Base-by-base conservation (phyloP, 2,888 invertebrate genomes). In the Stenotaenia linearis region DNA sequence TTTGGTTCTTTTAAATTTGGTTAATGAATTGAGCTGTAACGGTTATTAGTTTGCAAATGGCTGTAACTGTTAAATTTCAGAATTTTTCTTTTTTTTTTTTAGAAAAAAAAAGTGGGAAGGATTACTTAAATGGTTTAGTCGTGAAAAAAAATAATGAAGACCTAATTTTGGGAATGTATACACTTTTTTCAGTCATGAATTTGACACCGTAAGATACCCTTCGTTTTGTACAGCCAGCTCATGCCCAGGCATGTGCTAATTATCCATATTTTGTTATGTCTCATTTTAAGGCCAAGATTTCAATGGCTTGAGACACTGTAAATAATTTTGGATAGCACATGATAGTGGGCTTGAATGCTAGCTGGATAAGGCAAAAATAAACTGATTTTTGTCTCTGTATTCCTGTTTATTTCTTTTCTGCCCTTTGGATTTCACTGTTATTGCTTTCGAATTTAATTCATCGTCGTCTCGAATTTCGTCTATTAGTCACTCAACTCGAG, bases 301-400 rank as follows among this genome's bases (percentile, higher is more conserved):
- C 12, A 30, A 69, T 30, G 30, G 80, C 61, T 75, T 37, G 81
- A 79, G 81, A 80, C 80, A 40, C 32, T 82, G 82, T 82, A 82
- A 82, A 82, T 81, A 82, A 79, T 69, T 79, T 80, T 79, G 81
- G 80, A 79, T 81, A 76, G 23, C 78, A 40, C 79, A 78, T 75
- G 56, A 78, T 75, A 79, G 75, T 77, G 81, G 80, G 80, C 76
- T 79, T 40, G 32, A 80, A 81, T 80, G 79, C 79, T 80, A 81
- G 81, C 82, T 82, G 82, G 80, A 80, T 81, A 82, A 82, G 81
- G 81, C 81, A 81, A 82, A 82, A 82, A 80, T 80, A 82, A 82
- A 81, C 28, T 79, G 78, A 80, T 80, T 80, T 80, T 80, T 80
- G 80, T 80, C 80, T 74, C 78, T 79, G 79, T 79, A 75, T 21